Evolutionary conservation across 1,140 invertebrate genomes (phyloP), one percentile per base, ranked within the genome.

Genomic region (Hyles vespertilio): DNA sequence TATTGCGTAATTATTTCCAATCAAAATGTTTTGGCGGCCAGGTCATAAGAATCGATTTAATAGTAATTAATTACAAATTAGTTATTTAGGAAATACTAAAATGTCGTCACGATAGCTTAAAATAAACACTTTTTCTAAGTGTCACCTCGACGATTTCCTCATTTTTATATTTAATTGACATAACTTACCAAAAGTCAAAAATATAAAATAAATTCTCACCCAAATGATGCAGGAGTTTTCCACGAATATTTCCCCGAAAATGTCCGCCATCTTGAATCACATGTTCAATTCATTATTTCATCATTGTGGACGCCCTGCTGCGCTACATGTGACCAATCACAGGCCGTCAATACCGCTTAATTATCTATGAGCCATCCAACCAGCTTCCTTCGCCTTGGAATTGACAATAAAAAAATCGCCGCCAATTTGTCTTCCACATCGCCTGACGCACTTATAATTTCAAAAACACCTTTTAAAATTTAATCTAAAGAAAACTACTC

Each of bases 241-340:
- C 52, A 60, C 61, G 66, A 61, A 63, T 72, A 72, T 75, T 68
- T 70, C 68, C 67, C 70, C 74, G 69, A 77, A 79, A 75, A 67
- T 70, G 62, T 65, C 79, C 52, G 82, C 82, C 83, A 86, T 87
- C 58, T 87, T 85, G 77, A 68, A 81, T 87, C 84, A 87, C 84
- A 79, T 87, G 80, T 79, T 77, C 74, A 76, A 79, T 70, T 81
- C 71, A 67, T 77, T 71, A 74, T 53, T 62, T 74, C 73, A 73
- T 73, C 65, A 70, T 57, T 58, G 71, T 70, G 68, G 61, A 77
- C 71, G 70, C 66, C 77, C 76, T 75, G 62, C 61, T 50, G 51
- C 44, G 32, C 48, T 62, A 79, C 82, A 81, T 86, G 71, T 84
- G 80, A 87, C 83, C 81, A 86, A 87, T 86, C 84, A 86, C 76